phyloP scores from a whole-genome alignment of 1,140 invertebrate species.

The Leptinotarsa lineolata region DNA sequence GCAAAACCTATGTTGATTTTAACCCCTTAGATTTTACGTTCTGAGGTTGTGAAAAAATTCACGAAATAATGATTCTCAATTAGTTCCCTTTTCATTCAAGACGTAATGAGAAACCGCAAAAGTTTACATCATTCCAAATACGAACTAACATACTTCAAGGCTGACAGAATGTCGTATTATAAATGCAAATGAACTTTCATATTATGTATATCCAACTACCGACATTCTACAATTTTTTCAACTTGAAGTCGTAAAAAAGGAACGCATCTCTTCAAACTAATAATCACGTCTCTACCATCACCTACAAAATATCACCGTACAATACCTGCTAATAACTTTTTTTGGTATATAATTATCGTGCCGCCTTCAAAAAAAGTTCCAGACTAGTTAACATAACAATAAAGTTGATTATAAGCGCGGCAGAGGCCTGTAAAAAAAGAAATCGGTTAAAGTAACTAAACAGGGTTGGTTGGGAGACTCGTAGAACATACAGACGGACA shows the following conservation, averaged over 20 bases:
- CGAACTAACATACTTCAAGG: background rate
- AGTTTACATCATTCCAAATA: background rate
- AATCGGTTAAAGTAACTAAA: constrained; percentile 8
- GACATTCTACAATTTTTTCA: background rate
- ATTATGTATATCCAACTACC: constrained; percentile 4
- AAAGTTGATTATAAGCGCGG: constrained; percentile 18
- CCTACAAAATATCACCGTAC: constrained; percentile 17
- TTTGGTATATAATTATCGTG: constrained; percentile 18
- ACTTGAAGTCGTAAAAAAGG: background rate
- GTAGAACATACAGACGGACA: constrained; percentile 18
- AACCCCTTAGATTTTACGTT: no score
- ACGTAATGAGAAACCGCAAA: background rate
- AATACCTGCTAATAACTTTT: constrained; percentile 20
- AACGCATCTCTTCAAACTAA: background rate
- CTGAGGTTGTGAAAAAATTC: no score
- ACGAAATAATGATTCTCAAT: background rate
- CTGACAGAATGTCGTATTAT: constrained; percentile 12
- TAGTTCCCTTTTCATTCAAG: background rate
- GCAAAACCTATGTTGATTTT: no score
- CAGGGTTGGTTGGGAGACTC: constrained; percentile 6
- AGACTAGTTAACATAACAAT: constrained; percentile 20
- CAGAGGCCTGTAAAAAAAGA: constrained; percentile 4
- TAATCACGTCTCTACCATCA: background rate
- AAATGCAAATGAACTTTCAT: background rate
- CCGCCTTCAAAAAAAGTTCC: constrained; percentile 17